A percentile compares a stretch with the other conserved stretches of the same genome.
These are phyloP conservation scores for Eueremaeus valkanovi DNA, from an alignment of 2,888 invertebrate species.

Conservation along the genomic window DNA sequence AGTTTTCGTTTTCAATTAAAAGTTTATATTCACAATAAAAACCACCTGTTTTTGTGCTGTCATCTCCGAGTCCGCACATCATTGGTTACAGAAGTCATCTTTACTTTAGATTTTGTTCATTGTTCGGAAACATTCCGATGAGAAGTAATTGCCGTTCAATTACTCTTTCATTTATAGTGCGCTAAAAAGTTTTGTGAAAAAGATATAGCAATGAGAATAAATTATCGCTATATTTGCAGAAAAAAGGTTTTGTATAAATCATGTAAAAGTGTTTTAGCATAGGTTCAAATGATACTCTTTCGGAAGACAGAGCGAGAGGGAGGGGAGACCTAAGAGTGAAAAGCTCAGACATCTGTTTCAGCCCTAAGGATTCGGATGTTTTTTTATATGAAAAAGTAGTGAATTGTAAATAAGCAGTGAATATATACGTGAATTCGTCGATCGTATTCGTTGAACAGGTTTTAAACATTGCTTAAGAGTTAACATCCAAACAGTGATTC, in stretches of 20 bases:
- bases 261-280: not conserved
- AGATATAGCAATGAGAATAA: not conserved
- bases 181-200: not conserved
- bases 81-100: too few species aligned
- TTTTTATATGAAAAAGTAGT: constrained; percentile 11
- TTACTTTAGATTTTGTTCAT: too few species aligned
- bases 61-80: too few species aligned
- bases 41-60: too few species aligned
- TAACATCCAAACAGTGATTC: not conserved
- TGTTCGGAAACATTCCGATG: not conserved
- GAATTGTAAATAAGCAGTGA: constrained; percentile 4
- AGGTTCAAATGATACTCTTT: not conserved
- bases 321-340: not conserved
- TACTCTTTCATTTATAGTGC: not conserved
- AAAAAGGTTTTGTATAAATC: not conserved
- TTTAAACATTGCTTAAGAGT: not conserved
- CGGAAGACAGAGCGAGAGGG: not conserved
- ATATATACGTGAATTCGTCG: not conserved
- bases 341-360: not conserved
- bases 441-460: not conserved
- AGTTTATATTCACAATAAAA: too few species aligned
- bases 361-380: not conserved
- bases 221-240: not conserved
- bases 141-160: constrained; percentile 2
- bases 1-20: too few species aligned